phyloP scores from a whole-genome alignment of 1,140 invertebrate species.

The Nasonia vitripennis region DNA sequence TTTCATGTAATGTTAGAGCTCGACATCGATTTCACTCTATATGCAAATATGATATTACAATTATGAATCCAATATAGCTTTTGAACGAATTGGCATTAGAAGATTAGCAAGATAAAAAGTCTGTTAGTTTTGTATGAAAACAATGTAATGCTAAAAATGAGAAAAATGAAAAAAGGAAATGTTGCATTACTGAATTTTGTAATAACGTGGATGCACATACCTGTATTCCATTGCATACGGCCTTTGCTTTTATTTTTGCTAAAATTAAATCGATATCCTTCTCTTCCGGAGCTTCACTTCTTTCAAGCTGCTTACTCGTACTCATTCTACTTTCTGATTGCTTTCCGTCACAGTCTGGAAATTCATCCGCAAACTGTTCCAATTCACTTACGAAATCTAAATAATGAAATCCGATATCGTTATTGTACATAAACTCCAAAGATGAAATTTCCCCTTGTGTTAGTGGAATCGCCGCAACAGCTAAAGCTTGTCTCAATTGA shows the following conservation, averaged over 20 bases:
- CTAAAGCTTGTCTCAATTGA: conserved; percentile 80
- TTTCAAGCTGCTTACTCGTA: conserved; percentile 54
- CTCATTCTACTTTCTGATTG: conserved; percentile 58
- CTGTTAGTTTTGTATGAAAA: no score
- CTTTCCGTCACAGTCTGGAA: conserved; percentile 29
- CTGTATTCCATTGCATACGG: conserved; percentile 79
- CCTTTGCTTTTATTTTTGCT: conserved; percentile 83
- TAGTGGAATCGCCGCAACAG: conserved; percentile 78
- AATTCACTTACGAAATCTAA: conserved; percentile 79
- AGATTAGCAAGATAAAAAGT: no score
- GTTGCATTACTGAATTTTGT: no score
- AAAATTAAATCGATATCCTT: conserved; percentile 81
- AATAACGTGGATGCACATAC: conserved; percentile 63
- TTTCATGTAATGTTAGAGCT: not conserved
- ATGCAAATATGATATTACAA: not conserved
- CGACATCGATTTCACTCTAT: not conserved
- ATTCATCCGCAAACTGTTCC: conserved; percentile 64
- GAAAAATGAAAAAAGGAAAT: no score
- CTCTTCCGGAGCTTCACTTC: conserved; percentile 65
- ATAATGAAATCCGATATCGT: conserved; percentile 84
- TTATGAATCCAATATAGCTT: not conserved
- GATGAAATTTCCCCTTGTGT: conserved; percentile 79
- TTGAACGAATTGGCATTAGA: not conserved
- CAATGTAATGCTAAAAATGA: no score
- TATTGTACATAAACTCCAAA: conserved; percentile 80